Base-by-base conservation (phyloP, 2,888 invertebrate genomes). In the Euplagia quadripunctaria region DNA sequence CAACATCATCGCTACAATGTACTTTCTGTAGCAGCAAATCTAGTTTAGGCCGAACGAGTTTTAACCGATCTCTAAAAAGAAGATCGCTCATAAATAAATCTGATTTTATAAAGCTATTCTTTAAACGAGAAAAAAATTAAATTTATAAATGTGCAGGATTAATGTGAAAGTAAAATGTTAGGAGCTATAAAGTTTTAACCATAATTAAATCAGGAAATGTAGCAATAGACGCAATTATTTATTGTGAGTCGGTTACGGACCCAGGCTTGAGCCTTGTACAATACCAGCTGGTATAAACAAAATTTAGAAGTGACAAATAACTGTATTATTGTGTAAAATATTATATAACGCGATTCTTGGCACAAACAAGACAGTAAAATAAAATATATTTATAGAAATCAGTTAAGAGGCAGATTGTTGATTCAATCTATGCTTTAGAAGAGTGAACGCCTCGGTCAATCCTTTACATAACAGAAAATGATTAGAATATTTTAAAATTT, bases 361-460 rank as follows among this genome's bases (percentile, higher is more conserved):
- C 68, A 68, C 68, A 68, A 68, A 68, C 68, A 68, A 55, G 43
- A n/a, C 9, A n/a, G 68, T 68, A 68, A 68, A 68, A 68, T n/a
- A 12, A 8, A 55, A 42, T 43, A 41, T 68, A 68, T 68, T 66
- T 51, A 51, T 66, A 66, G 66, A 66, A 31, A 66, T 6, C 41
- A 51, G 66, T 66, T 66, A 66, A 49, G 51, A 66, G 17, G 31
- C 31, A 4, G 66, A 41, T 51, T 16, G 16, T 41, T 11, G 17
- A 51, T 14, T 14, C 14, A 49, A 31, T 49, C 31, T 49, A 66
- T 51, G 49, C 66, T 46, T 49, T 31, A 16, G 16, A 8, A 49
- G 46, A 66, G 8, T 31, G 4, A 20, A 66, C 7, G 31, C 46
- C 11, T 16, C 9, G 8, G 31, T 4, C 46, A 65, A 16, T 46